Conservation (phyloP, 2,113 vertebrate genomes). For the Dasyornis broadbenti region DNA sequence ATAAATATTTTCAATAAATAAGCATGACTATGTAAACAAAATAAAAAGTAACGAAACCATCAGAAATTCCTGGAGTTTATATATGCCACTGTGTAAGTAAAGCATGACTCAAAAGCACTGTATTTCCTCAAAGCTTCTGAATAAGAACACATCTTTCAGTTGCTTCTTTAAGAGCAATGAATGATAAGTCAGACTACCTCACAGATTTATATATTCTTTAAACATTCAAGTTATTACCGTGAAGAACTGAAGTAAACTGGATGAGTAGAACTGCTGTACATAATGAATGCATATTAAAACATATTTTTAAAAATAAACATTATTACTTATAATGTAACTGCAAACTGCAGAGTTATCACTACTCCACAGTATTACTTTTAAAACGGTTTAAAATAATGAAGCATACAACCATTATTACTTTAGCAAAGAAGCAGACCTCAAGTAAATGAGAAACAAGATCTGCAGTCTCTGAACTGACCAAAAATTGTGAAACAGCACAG, state of each 20-base stretch:
- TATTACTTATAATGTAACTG: not conserved
- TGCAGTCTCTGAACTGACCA: not conserved
- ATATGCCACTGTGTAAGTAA: not conserved
- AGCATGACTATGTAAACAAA: not conserved
- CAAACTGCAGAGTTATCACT: not conserved
- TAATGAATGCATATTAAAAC: not conserved
- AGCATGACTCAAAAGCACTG: not conserved
- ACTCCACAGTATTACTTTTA: not conserved
- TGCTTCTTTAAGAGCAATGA: not conserved
- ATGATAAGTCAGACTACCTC: not conserved
- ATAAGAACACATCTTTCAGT: not conserved
- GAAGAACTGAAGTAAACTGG: not conserved
- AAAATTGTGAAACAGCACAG: not conserved
- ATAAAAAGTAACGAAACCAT: not conserved
- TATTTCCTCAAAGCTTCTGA: not conserved
- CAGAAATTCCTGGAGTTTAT: not conserved
- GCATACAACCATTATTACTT: not conserved
- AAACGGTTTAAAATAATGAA: not conserved
- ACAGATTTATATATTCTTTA: not conserved
- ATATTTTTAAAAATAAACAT: not conserved
- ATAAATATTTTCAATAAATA: not conserved
- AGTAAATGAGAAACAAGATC: not conserved
- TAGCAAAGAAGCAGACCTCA: not conserved
- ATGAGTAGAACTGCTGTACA: not conserved
- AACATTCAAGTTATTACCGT: not conserved